Conservation (phyloP, 2,888 invertebrate species). For the Tenthredo distinguenda region DNA sequence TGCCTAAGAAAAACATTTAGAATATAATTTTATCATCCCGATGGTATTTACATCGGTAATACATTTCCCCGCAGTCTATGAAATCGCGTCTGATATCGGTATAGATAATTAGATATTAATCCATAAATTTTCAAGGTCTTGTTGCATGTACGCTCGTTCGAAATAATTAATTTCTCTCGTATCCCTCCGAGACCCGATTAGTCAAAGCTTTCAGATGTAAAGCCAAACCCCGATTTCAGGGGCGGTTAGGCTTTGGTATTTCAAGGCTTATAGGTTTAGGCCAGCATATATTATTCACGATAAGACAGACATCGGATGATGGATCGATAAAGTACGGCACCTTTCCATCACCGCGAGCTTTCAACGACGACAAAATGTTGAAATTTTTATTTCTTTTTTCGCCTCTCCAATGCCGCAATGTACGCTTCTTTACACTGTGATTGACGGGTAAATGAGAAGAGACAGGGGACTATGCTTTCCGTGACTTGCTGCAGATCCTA, state of each 20-base stretch:
- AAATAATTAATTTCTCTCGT: slow-evolving; percentile 46
- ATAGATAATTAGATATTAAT: slow-evolving; percentile 14
- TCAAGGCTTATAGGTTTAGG: slow-evolving; percentile 50
- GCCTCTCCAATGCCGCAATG: not conserved
- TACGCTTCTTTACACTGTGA: slow-evolving; percentile 18
- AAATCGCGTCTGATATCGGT: not conserved
- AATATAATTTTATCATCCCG: not conserved
- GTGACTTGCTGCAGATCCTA: slow-evolving; percentile 16
- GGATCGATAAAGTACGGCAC: slow-evolving; percentile 47
- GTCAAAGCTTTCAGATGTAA: slow-evolving; percentile 49
- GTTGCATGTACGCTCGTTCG: slow-evolving; percentile 7
- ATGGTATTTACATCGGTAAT: not conserved
- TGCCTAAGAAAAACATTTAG: not conserved
- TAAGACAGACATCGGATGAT: slow-evolving; percentile 52
- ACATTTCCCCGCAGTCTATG: not conserved
- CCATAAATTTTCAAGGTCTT: slow-evolving; percentile 36
- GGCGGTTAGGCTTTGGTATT: slow-evolving; percentile 49
- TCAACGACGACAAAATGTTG: slow-evolving; percentile 43
- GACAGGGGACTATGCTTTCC: slow-evolving; percentile 16
- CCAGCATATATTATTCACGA: slow-evolving; percentile 51
- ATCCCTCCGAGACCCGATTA: slow-evolving; percentile 50
- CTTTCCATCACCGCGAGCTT: slow-evolving; percentile 48
- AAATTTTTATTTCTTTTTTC: slow-evolving; percentile 5
- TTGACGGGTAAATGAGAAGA: slow-evolving; percentile 39
- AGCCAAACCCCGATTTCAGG: slow-evolving; percentile 52